A percentile compares a stretch with the other conserved stretches of the same genome.
Conservation (phyloP, 2,797 vertebrate species). For the Chelidonichthys spinosus region DNA sequence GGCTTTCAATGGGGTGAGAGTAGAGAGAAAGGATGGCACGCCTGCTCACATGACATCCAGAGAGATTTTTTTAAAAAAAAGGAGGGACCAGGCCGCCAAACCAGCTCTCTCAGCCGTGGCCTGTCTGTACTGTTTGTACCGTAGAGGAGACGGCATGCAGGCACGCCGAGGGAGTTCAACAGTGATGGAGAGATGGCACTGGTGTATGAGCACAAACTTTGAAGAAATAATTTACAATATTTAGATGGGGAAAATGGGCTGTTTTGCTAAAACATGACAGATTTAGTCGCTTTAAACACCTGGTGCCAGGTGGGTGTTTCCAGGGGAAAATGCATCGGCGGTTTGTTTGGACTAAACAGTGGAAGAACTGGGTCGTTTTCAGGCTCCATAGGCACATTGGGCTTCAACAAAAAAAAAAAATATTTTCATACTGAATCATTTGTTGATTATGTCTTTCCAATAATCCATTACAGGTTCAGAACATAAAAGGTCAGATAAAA, state of each 20-base stretch:
- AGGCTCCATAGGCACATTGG: slow-evolving; percentile 1
- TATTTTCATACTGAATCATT: background rate
- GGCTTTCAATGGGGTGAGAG: slow-evolving; percentile 37
- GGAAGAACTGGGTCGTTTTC: slow-evolving; percentile 53
- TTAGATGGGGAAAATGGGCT: slow-evolving; percentile 46
- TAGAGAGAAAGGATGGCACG: slow-evolving; percentile 33
- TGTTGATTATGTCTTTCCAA: background rate
- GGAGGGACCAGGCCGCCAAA: slow-evolving; percentile 19
- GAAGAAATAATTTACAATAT: slow-evolving; percentile 38
- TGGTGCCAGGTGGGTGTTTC: slow-evolving; percentile 56
- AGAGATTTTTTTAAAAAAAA: slow-evolving; percentile 16
- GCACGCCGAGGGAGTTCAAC: slow-evolving; percentile 30
- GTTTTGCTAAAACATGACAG: slow-evolving; percentile 62
- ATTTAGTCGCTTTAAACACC: slow-evolving; percentile 64
- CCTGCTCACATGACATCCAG: slow-evolving; percentile 46
- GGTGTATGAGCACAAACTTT: slow-evolving; percentile 27
- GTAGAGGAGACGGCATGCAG: slow-evolving; percentile 64
- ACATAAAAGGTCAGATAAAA: slow-evolving; percentile 4
- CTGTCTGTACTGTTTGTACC: slow-evolving; percentile 51
- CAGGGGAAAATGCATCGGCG: slow-evolving; percentile 47
- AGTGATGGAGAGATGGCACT: slow-evolving; percentile 54
- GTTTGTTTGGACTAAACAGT: slow-evolving; percentile 56
- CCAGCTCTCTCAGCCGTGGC: slow-evolving; percentile 31
- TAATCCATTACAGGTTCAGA: background rate
- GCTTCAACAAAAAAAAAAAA: background rate